Conservation (phyloP, 2,797 vertebrate genomes). For the Anisognathus igniventris region DNA sequence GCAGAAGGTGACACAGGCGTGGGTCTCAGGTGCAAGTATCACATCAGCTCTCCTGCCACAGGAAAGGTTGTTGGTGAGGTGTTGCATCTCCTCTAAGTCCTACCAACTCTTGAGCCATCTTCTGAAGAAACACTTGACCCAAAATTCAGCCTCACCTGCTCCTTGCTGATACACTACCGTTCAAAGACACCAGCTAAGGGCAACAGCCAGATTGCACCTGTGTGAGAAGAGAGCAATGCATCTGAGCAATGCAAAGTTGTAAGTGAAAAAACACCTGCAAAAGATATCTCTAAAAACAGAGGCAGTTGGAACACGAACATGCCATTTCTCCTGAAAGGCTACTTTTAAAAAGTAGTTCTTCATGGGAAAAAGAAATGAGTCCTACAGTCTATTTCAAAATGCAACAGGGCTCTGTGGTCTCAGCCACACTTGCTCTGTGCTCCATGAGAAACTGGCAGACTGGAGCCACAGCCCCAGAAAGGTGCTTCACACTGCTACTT, state of each 20-base stretch:
- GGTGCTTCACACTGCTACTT: background rate
- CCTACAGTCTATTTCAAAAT: background rate
- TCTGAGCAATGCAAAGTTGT: background rate
- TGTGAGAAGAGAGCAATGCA: background rate
- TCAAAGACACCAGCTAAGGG: background rate
- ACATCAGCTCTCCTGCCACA: background rate
- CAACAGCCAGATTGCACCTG: background rate
- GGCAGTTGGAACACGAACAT: background rate
- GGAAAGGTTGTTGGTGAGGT: accelerated
- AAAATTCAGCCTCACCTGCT: background rate
- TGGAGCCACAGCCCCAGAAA: background rate
- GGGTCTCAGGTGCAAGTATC: accelerated
- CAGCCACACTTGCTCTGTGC: background rate
- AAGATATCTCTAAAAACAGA: background rate
- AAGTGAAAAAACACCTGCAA: background rate
- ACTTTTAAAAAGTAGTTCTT: background rate
- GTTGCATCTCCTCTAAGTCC: background rate
- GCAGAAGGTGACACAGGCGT: accelerated
- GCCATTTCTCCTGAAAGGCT: background rate
- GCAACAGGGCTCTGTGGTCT: background rate
- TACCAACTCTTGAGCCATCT: background rate
- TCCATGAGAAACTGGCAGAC: background rate
- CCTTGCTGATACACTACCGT: background rate
- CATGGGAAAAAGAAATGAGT: background rate
- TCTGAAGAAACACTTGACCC: background rate